Conservation (phyloP, 1,140 invertebrate genomes). For the Drosophila yakuba region DNA sequence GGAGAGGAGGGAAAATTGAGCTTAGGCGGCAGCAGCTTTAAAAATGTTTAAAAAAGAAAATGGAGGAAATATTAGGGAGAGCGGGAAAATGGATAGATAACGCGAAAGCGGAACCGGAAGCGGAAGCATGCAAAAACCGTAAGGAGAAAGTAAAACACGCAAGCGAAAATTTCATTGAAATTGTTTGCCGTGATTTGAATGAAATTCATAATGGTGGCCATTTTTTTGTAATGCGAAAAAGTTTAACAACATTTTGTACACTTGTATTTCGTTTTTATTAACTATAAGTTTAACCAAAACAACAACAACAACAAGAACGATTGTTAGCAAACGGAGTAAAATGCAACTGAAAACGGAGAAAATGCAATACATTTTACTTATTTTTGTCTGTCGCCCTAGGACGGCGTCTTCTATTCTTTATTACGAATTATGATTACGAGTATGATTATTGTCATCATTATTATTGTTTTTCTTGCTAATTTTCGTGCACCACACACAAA, state of each 20-base stretch:
- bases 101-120: too few relatives aligned
- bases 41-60: constrained; percentile 25
- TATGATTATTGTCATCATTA: constrained; percentile 54
- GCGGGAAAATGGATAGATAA: constrained; percentile 15
- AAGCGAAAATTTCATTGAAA: constrained; percentile 75
- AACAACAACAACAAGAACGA: constrained; percentile 28
- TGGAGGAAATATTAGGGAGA: constrained; percentile 7
- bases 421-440: constrained; percentile 50
- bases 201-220: constrained; percentile 85
- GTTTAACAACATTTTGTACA: constrained; percentile 76
- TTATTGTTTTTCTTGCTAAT: constrained; percentile 67
- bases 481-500: constrained; percentile 58
- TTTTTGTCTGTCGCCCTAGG: constrained; percentile 41
- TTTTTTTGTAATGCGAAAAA: constrained; percentile 77
- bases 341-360: constrained; percentile 32
- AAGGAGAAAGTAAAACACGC: constrained; percentile 48
- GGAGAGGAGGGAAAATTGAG: constrained; percentile 42
- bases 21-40: constrained; percentile 66
- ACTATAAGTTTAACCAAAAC: constrained; percentile 65
- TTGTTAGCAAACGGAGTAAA: constrained; percentile 37
- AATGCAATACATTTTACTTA: constrained; percentile 46
- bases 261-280: constrained; percentile 82
- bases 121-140: constrained; percentile 21
- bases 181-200: constrained; percentile 84
- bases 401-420: constrained; percentile 46